These are phyloP conservation scores for Neotoxoptera formosana DNA, from an alignment of 1,140 invertebrate genomes.

Conservation along the genomic window DNA sequence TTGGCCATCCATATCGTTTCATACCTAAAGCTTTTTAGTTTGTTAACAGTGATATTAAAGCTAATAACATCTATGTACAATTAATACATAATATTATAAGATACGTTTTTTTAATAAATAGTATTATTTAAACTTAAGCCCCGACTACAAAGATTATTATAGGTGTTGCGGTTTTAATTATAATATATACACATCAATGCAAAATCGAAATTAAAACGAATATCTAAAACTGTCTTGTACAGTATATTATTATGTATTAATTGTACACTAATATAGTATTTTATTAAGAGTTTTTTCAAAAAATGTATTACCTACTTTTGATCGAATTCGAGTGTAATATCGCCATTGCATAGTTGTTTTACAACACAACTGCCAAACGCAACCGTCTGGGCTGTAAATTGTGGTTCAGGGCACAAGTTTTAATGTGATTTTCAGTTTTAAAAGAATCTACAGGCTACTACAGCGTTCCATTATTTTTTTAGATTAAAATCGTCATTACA, in stretches of 20 bases:
- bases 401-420: not conserved
- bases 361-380: not conserved
- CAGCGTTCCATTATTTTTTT: not conserved
- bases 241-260: too few relatives aligned
- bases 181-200: too few relatives aligned
- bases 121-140: too few relatives aligned
- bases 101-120: too few relatives aligned
- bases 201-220: too few relatives aligned
- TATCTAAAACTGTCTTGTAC: too few relatives aligned
- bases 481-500: not conserved
- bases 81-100: not conserved
- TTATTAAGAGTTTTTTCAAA: not conserved
- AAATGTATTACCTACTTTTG: not conserved
- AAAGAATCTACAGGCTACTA: not conserved
- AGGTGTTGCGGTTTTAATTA: too few relatives aligned
- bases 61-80: not conserved
- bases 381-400: constrained; percentile 3
- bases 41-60: not conserved
- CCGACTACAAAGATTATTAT: too few relatives aligned
- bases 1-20: not conserved
- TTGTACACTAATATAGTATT: not conserved
- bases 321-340: not conserved
- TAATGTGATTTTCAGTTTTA: constrained; percentile 8
- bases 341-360: not conserved
- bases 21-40: not conserved